Evolutionary conservation across 2,113 vertebrate species (phyloP).

Genomic region (Hippoglossus stenolepis): DNA sequence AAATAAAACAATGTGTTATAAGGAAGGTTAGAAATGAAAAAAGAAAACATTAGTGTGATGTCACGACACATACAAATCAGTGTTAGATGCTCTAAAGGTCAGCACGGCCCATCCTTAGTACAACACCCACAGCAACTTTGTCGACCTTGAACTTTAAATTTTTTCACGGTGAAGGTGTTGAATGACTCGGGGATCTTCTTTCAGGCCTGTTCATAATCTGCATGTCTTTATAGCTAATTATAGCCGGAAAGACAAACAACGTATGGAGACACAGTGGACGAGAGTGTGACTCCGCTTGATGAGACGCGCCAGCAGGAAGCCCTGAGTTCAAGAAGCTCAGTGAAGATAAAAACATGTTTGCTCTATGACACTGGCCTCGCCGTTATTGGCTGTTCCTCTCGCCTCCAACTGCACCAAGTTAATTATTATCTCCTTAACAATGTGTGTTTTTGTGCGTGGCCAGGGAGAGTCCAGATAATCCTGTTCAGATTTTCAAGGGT

Average conservation of each 20-base stretch:
- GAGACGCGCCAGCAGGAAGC: background rate
- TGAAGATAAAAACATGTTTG: constrained; percentile 66
- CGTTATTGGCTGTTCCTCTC: constrained; percentile 53
- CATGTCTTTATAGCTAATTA: constrained; percentile 6
- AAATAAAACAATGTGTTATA: background rate
- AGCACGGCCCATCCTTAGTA: background rate
- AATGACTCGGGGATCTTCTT: background rate
- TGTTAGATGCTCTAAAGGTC: background rate
- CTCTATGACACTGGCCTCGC: constrained; percentile 14
- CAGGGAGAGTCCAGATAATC: constrained; percentile 47
- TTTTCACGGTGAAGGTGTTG: background rate
- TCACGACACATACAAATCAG: background rate
- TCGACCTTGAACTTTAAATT: background rate
- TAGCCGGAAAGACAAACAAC: background rate
- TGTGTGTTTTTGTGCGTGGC: constrained; percentile 32
- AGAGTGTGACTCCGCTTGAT: background rate
- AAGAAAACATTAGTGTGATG: background rate
- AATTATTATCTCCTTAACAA: constrained; percentile 77
- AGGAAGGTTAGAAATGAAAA: background rate
- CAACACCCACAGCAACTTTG: background rate
- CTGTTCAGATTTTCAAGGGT: constrained; percentile 53
- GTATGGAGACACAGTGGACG: background rate
- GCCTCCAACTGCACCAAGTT: constrained; percentile 55
- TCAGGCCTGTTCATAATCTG: background rate
- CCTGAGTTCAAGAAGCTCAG: constrained; percentile 18